Base-by-base conservation (phyloP, 1,140 invertebrate genomes). In the Pinna nobilis region DNA sequence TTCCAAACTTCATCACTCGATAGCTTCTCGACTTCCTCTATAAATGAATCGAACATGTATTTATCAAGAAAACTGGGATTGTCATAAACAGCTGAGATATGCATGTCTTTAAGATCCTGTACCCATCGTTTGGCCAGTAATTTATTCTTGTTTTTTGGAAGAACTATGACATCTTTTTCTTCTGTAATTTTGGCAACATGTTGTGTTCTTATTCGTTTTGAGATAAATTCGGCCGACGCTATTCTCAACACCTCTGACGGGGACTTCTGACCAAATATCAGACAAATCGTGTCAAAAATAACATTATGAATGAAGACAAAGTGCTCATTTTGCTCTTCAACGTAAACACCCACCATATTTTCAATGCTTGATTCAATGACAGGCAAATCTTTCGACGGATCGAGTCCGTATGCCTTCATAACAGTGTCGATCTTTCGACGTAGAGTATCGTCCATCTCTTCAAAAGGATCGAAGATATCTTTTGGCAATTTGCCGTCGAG, bases 201-300 rank as follows among this genome's bases (percentile, higher is more conserved):
- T 67, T 61, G 35, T 0, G 64, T 63, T 44, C 65, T 39, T 15
- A 63, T 23, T 15, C 72, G 32, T 18, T 41, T 35, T 13, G 61
- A 35, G 18, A 74, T 60, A n/a, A 74, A 74, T 1, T 53, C 18
- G 0, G 72, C 47, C 9, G 72, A 74, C 1, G 64, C 55, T 6
- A 74, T 44, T 41, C 37, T 33, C 3, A 74, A 20, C 6, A 74
- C 35, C 49, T 69, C 44, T 30, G 35, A 63, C 1, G 72, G 72
- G 28, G 53, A 59, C 15, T 41, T 60, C 47, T 51, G 15, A 50
- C 72, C 72, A 35, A 74, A 74, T 23, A 55, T n/a, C 9, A 74
- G 41, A 30, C 64, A 74, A 30, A 74, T 37, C 11, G 72, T 60
- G 13, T 74, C 72, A 61, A 69, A 69, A 20, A 74, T 63, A 4